Conservation (phyloP, 2,797 vertebrate species). For the Malacoctenus gilli region DNA sequence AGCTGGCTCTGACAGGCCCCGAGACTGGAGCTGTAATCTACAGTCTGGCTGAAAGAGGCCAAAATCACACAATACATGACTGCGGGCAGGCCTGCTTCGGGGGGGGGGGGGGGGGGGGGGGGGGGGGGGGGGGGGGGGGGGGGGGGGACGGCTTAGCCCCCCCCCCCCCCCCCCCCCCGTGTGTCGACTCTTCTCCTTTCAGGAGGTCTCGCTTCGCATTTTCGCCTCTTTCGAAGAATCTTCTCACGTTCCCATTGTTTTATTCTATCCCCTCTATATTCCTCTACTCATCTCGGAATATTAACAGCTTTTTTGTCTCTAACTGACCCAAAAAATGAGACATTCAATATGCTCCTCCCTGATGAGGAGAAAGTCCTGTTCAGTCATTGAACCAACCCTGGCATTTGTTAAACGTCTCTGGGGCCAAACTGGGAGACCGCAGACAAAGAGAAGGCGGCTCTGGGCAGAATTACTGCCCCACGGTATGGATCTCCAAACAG, state of each 20-base stretch:
- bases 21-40: constrained; percentile 74
- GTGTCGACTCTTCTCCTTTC: constrained; percentile 5
- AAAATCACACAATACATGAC: constrained; percentile 64
- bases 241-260: constrained; percentile 1
- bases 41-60: constrained; percentile 62
- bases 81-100: constrained; percentile 21
- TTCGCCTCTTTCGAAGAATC: neutral
- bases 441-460: constrained; percentile 69
- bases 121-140: no score
- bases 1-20: constrained; percentile 60
- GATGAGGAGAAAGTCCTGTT: constrained; percentile 57
- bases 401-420: constrained; percentile 63
- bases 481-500: constrained; percentile 62
- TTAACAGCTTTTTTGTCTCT: constrained; percentile 20
- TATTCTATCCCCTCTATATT: constrained; percentile 7
- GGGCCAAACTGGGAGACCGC: constrained; percentile 66
- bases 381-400: constrained; percentile 64
- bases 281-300: constrained; percentile 5
- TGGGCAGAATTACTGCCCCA: constrained; percentile 55
- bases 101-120: no score
- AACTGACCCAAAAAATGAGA: constrained; percentile 24
- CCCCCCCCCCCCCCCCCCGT: constrained; percentile 5
- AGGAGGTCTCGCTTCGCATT: constrained; percentile 3
- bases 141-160: no score
- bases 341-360: constrained; percentile 45